These are phyloP conservation scores for Chaetodon trifasciatus DNA, from an alignment of 2,797 vertebrate species.

Conservation along the genomic window DNA sequence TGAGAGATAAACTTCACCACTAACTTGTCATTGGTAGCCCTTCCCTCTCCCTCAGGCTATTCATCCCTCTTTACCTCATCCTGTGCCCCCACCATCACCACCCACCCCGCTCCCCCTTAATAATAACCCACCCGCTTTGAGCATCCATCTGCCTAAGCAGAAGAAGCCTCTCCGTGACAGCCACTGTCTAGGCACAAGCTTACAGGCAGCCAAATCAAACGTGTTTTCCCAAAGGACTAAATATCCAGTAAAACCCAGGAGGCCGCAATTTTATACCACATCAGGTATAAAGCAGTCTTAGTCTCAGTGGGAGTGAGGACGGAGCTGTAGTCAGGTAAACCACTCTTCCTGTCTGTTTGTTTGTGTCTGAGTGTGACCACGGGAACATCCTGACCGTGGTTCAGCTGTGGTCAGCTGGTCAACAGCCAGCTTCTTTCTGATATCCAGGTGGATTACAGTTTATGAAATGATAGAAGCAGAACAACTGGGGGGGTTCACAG, in stretches of 20 bases:
- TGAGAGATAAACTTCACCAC: conserved; percentile 57
- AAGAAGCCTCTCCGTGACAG: conserved; percentile 61
- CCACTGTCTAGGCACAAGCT: conserved; percentile 53
- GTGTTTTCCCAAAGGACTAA: conserved; percentile 65
- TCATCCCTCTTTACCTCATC: conserved; percentile 64
- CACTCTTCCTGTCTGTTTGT: conserved; percentile 46
- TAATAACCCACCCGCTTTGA: conserved; percentile 67
- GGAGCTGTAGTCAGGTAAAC: conserved; percentile 73
- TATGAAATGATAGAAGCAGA: conserved; percentile 14
- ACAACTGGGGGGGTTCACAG: conserved; percentile 5
- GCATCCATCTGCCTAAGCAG: conserved; percentile 66
- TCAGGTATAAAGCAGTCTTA: conserved; percentile 43
- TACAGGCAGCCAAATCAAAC: conserved; percentile 55
- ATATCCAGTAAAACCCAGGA: conserved; percentile 59
- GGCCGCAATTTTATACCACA: conserved; percentile 47
- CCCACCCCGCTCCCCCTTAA: conserved; percentile 47
- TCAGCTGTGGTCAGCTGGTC: conserved; percentile 1
- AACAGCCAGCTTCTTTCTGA: not conserved
- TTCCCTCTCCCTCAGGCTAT: conserved; percentile 57
- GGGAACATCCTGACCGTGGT: conserved; percentile 17
- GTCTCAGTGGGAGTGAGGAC: conserved; percentile 51
- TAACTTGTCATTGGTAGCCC: conserved; percentile 72
- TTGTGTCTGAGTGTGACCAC: conserved; percentile 24
- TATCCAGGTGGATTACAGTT: conserved; percentile 42
- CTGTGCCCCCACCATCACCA: conserved; percentile 19